Evolutionary conservation across 2,888 invertebrate genomes (phyloP), one percentile per base, ranked within the genome.

Genomic region (Dolichopus griseipennis): DNA sequence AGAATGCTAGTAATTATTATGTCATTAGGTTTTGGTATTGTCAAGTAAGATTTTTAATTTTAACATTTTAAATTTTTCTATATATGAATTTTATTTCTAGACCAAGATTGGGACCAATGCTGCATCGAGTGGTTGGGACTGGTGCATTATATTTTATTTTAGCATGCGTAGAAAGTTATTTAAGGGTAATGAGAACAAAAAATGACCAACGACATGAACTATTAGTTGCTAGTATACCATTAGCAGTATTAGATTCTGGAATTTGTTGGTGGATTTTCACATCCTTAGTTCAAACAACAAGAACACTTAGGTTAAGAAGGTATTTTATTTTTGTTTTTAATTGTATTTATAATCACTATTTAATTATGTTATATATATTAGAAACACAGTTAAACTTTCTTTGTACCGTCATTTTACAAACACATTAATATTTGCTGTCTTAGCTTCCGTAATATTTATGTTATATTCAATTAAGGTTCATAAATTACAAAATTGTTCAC

Each of bases 261-360:
- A 92, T 97, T 76, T 95, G 93, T 78, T 97, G 95, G 93, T 95
- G 95, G 95, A 94, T 95, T 74, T 92, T 92, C 78, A 90, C 90
- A 3, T 90, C 90, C 18, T 85, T 97, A 67, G 90, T 95, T 20
- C 91, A 92, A 78, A 97, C 97, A 1, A 95, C 93, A 74, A 84
- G 96, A 73, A 95, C 95, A 0, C 83, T 97, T 71, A 86, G 95
- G 74, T 83, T 97, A 69, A 84, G 96, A 75, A 86, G 89, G 88
- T 88, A 71, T 61, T n/a, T 65, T 20, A 52, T 7, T n/a, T 71
- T 43, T 12, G 61, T 65, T 22, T 12, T 64, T 63, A 27, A 12
- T 2, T 9, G n/a, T 5, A 37, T 33, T 63, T 22, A 65, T 10
- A 64, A 12, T 61, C n/a, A n/a, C 65, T 66, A 65, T n/a, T 8